Percentiles rank a stretch among this genome's conserved stretches.
These are phyloP conservation scores for Epinephelus coioides DNA, from an alignment of 2,797 vertebrate species.

Conservation along the genomic window DNA sequence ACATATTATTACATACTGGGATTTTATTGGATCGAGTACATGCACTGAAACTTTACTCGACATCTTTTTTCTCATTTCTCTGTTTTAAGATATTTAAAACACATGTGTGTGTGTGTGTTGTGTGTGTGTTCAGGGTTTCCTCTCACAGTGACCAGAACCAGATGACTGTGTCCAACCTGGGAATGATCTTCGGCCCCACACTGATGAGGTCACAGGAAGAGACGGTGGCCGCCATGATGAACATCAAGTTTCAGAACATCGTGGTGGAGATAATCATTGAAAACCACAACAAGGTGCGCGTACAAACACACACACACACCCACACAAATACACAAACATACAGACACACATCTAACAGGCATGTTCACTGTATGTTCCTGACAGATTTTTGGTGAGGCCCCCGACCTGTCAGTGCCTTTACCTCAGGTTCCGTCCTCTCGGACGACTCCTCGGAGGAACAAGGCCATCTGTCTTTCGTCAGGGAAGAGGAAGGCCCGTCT, in stretches of 20 bases:
- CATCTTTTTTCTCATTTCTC: not conserved
- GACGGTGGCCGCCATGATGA: constrained; percentile 99
- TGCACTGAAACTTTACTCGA: too few species aligned
- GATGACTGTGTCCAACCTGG: constrained; percentile 98
- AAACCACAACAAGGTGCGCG: constrained; percentile 93
- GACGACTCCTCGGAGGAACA: constrained; percentile 90
- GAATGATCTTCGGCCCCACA: constrained; percentile 98
- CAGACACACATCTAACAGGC: not conserved
- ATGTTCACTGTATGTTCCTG: constrained; percentile 16
- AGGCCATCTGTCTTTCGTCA: constrained; percentile 96
- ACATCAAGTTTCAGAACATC: constrained; percentile 99
- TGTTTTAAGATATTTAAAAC: not conserved
- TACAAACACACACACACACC: not conserved
- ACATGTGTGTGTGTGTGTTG: constrained; percentile 3
- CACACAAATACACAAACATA: not conserved
- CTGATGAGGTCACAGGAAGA: constrained; percentile 98
- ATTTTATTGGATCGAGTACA: too few species aligned
- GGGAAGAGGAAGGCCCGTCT: constrained; percentile 93
- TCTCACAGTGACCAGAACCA: constrained; percentile 95
- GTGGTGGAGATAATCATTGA: constrained; percentile 99
- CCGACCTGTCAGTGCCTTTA: constrained; percentile 94
- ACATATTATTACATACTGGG: not conserved
- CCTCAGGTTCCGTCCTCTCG: constrained; percentile 90
- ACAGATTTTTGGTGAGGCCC: constrained; percentile 94
- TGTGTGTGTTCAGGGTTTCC: constrained; percentile 89